These are phyloP conservation scores for Premnoplex brunnescens DNA, from an alignment of 2,797 vertebrate species.

Conservation along the genomic window DNA sequence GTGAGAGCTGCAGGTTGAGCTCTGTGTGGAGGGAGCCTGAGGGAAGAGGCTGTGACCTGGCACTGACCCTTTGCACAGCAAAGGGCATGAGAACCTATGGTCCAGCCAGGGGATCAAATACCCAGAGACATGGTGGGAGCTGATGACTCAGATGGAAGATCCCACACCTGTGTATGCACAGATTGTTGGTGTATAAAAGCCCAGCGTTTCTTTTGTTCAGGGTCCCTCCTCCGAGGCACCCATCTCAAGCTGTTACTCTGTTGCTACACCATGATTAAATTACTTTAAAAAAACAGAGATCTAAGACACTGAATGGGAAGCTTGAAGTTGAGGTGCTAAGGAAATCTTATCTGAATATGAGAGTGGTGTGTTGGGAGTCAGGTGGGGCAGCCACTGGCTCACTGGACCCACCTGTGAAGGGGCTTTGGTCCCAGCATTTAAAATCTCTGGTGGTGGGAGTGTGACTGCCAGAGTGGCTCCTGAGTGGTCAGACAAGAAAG, in stretches of 20 bases:
- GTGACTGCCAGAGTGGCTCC: background rate
- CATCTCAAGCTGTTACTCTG: background rate
- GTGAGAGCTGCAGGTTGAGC: background rate
- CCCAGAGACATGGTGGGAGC: background rate
- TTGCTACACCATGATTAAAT: background rate
- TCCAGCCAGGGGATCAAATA: background rate
- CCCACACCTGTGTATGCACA: background rate
- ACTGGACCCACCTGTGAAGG: accelerated
- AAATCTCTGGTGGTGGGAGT: background rate
- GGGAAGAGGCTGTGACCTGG: background rate
- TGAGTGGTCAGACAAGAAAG: background rate
- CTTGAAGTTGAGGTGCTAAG: background rate
- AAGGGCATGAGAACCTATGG: background rate
- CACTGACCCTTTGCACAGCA: background rate
- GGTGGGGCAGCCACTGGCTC: accelerated
- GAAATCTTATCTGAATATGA: no score
- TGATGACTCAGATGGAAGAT: background rate
- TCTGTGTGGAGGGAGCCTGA: background rate
- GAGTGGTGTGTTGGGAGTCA: no score
- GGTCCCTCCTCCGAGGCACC: background rate
- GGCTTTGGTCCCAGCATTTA: background rate
- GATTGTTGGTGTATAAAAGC: background rate
- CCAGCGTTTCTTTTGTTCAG: background rate
- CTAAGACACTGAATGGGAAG: background rate
- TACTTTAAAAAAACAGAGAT: background rate